phyloP scores from a whole-genome alignment of 2,113 vertebrate genomes.

The Pelecanus crispus region DNA sequence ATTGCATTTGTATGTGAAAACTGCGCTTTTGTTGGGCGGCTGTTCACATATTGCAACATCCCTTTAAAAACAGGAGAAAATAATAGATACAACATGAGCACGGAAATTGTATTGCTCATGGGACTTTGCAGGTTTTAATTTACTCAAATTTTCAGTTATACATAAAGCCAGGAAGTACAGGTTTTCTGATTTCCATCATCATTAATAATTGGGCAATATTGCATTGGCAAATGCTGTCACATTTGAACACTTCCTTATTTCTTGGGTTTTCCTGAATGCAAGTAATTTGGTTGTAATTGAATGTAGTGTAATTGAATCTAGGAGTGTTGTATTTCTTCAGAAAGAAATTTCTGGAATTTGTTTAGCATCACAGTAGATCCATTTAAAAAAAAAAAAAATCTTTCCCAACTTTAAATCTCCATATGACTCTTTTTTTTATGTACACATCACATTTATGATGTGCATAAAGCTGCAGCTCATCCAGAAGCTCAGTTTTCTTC shows the following conservation, averaged over 20 bases:
- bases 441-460: background rate
- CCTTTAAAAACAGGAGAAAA: background rate
- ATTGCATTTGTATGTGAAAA: background rate
- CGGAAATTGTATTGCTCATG: fast-evolving
- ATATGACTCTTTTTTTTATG: background rate
- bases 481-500: background rate
- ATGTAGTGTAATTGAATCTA: background rate
- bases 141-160: background rate
- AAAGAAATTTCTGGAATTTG: background rate
- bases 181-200: background rate
- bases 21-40: fast-evolving
- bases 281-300: background rate
- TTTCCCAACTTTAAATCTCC: background rate
- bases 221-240: background rate
- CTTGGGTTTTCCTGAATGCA: background rate
- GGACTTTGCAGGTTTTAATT: background rate
- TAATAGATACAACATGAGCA: background rate
- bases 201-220: background rate
- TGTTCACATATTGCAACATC: background rate
- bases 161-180: background rate
- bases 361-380: background rate
- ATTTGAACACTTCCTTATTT: background rate
- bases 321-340: background rate
- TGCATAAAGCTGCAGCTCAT: background rate
- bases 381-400: background rate